Percentiles rank a stretch among this genome's conserved stretches.
These are phyloP conservation scores for Isichthys henryi DNA, from an alignment of 2,113 vertebrate genomes.

Conservation along the genomic window DNA sequence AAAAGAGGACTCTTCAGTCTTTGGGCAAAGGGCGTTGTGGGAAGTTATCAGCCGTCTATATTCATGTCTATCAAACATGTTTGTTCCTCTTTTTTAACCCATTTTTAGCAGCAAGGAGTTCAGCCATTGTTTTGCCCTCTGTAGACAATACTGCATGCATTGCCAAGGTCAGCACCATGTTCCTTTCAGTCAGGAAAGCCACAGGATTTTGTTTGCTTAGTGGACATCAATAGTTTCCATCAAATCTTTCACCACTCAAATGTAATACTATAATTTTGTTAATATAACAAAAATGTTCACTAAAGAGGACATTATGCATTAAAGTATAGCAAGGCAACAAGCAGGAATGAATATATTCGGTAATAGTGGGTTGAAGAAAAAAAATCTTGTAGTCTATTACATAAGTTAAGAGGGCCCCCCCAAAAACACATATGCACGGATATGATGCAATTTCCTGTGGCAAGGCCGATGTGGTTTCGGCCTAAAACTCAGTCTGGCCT, in stretches of 20 bases:
- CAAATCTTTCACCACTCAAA: not conserved
- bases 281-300: conserved; percentile 15
- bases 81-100: conserved; percentile 16
- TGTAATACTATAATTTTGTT: conserved; percentile 2
- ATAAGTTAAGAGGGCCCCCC: not conserved
- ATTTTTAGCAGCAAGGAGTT: not conserved
- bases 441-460: conserved; percentile 15
- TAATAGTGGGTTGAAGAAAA: conserved; percentile 7
- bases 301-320: not conserved
- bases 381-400: not conserved
- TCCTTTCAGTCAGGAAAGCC: conserved; percentile 4
- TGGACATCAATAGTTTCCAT: conserved; percentile 2
- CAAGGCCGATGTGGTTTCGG: not conserved
- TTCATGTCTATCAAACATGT: conserved; percentile 8
- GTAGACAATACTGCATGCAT: conserved; percentile 10
- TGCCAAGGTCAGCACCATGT: conserved; percentile 14
- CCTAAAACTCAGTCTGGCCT: not conserved
- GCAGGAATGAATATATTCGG: not conserved
- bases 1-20: not conserved
- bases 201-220: not conserved
- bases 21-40: conserved; percentile 9
- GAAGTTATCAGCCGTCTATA: conserved; percentile 8
- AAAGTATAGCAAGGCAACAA: conserved; percentile 12
- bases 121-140: not conserved
- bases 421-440: not conserved